phyloP scores from a whole-genome alignment of 2,797 vertebrate species.

The Sphaeramia orbicularis region DNA sequence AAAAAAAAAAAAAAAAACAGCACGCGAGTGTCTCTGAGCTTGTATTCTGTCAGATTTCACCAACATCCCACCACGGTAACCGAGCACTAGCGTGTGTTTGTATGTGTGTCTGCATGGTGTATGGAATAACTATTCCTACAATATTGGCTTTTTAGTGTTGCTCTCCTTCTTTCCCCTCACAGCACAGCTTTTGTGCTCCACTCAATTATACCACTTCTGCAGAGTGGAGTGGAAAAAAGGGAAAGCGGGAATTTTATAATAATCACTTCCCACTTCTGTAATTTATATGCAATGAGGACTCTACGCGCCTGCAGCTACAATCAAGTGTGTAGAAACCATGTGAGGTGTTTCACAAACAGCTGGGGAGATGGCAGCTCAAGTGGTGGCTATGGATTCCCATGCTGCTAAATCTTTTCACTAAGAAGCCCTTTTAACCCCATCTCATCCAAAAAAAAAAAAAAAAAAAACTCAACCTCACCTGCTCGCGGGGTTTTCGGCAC shows the following conservation, averaged over 20 bases:
- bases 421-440: conserved; percentile 58
- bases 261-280: conserved; percentile 83
- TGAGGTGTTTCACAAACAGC: conserved; percentile 77
- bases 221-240: conserved; percentile 72
- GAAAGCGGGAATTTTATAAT: conserved; percentile 83
- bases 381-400: conserved; percentile 67
- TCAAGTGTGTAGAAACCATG: conserved; percentile 62
- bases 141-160: conserved; percentile 66
- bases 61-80: conserved; percentile 39
- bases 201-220: conserved; percentile 87
- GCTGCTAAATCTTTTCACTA: conserved; percentile 74
- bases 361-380: conserved; percentile 74
- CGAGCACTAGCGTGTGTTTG: conserved; percentile 23
- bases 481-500: conserved; percentile 53
- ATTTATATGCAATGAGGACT: conserved; percentile 86
- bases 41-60: conserved; percentile 58
- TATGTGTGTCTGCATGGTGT: conserved; percentile 29
- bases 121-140: conserved; percentile 38
- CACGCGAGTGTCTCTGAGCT: conserved; percentile 41
- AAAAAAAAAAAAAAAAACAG: conserved; percentile 7
- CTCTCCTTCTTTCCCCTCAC: conserved; percentile 51
- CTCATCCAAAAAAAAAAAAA: conserved; percentile 8
- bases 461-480: conserved; percentile 47
- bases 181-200: conserved; percentile 83
- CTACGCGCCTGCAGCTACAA: conserved; percentile 76